Evolutionary conservation across 35 echinoderm and acorn worm species (phyloP).

Genomic region (Heliocidaris erythrogramma): DNA sequence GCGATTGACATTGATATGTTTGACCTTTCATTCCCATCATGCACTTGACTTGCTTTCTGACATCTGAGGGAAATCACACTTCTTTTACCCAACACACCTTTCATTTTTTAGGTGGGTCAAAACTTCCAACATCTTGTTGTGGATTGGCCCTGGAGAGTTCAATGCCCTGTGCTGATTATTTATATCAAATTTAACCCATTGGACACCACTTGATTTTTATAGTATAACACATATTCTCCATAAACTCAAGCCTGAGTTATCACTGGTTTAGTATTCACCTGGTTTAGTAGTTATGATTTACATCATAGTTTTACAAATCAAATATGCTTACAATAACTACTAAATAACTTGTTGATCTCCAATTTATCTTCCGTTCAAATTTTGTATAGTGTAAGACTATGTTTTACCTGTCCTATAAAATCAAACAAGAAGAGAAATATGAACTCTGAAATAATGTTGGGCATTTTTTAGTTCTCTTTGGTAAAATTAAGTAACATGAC

Average conservation of each 20-base stretch:
- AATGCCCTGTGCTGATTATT: background rate
- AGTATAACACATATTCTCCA: too few species aligned
- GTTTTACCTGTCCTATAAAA: too few species aligned
- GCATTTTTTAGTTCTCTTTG: too few species aligned
- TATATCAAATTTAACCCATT: background rate
- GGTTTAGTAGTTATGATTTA: background rate
- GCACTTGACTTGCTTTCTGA: slow-evolving; percentile 37
- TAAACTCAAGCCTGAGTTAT: too few species aligned
- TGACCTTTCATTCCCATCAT: slow-evolving; percentile 20
- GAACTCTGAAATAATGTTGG: too few species aligned
- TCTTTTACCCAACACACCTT: slow-evolving; percentile 17
- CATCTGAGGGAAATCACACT: slow-evolving; percentile 22
- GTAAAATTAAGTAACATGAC: too few species aligned
- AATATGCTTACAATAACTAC: background rate
- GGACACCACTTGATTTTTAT: too few species aligned
- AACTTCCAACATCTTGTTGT: background rate
- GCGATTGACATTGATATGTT: slow-evolving; percentile 5
- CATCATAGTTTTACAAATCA: background rate
- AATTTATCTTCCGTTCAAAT: background rate
- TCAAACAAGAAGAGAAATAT: too few species aligned
- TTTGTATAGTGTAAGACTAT: too few species aligned
- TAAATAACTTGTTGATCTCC: background rate
- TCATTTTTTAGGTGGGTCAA: slow-evolving; percentile 13
- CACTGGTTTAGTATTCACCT: too few species aligned
- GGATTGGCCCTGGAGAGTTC: background rate